A percentile compares a stretch with the other conserved stretches of the same genome.
These are phyloP conservation scores for Zootermopsis nevadensis DNA, from an alignment of 2,888 invertebrate genomes.

Conservation along the genomic window DNA sequence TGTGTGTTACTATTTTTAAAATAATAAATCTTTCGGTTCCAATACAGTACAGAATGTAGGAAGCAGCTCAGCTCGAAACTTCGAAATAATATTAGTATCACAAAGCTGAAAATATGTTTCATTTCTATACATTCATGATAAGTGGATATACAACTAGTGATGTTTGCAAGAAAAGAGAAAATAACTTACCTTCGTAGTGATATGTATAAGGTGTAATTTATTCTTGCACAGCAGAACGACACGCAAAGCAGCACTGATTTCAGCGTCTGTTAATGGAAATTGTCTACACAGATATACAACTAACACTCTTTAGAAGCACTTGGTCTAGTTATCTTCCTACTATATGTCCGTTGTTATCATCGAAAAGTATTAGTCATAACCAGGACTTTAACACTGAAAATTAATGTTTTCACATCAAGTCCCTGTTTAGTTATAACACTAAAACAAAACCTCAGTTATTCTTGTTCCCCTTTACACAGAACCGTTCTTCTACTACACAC, in stretches of 20 bases:
- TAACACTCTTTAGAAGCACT: constrained; percentile 11
- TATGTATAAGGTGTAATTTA: background rate
- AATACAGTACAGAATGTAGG: too few relatives aligned
- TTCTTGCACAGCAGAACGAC: background rate
- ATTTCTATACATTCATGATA: too few relatives aligned
- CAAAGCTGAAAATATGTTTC: too few relatives aligned
- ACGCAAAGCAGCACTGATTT: background rate
- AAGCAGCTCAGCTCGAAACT: too few relatives aligned
- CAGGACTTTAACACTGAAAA: background rate
- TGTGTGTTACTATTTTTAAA: too few relatives aligned
- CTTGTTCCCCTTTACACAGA: background rate
- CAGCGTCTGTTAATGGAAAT: constrained; percentile 7
- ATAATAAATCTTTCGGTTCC: too few relatives aligned
- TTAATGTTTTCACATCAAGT: background rate
- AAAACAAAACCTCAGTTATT: background rate
- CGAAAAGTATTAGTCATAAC: background rate
- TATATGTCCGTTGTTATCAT: background rate
- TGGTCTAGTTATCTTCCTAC: background rate
- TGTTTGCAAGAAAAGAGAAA: too few relatives aligned
- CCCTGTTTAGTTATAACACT: background rate
- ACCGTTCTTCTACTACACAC: background rate
- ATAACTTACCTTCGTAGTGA: background rate
- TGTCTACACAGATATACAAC: background rate
- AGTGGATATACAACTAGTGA: too few relatives aligned
- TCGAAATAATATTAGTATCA: too few relatives aligned